Conservation (phyloP, 1,140 invertebrate genomes). For the Alviniconcha marisindica region DNA sequence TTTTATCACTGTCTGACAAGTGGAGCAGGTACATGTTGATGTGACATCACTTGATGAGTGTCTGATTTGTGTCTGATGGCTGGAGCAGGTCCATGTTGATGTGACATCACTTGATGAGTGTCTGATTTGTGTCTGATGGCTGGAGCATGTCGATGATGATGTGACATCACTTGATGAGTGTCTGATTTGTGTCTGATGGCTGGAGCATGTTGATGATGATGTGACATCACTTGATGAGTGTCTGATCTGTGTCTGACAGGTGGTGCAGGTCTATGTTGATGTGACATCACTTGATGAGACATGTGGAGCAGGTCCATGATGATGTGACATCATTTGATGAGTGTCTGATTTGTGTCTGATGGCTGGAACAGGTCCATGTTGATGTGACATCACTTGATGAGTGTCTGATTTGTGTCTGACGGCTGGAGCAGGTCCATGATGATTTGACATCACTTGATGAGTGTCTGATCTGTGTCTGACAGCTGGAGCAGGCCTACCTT, state of each 20-base stretch:
- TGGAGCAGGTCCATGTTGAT: constrained; percentile 75
- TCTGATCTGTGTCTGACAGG: constrained; percentile 55
- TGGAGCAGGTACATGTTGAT: constrained; percentile 75
- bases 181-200: constrained; percentile 54
- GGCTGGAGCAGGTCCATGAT: no score
- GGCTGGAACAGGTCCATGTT: no score
- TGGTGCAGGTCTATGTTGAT: constrained; percentile 72
- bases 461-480: constrained; percentile 7
- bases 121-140: constrained; percentile 54
- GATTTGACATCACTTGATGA: no score
- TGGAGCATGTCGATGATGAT: constrained; percentile 75
- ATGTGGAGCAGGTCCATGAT: no score
- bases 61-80: constrained; percentile 54
- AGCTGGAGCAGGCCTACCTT: constrained; percentile 75
- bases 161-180: constrained; percentile 84
- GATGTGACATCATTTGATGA: no score
- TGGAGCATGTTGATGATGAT: constrained; percentile 75
- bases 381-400: no score
- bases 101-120: constrained; percentile 84
- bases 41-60: constrained; percentile 84
- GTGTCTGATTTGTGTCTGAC: no score
- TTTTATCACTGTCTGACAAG: constrained; percentile 49
- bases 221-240: constrained; percentile 84
- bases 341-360: no score
- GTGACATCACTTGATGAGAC: no score